Percentiles rank a stretch among this genome's conserved stretches.
phyloP scores from a whole-genome alignment of 2,797 vertebrate genomes.

The Macrochelys suwanniensis region DNA sequence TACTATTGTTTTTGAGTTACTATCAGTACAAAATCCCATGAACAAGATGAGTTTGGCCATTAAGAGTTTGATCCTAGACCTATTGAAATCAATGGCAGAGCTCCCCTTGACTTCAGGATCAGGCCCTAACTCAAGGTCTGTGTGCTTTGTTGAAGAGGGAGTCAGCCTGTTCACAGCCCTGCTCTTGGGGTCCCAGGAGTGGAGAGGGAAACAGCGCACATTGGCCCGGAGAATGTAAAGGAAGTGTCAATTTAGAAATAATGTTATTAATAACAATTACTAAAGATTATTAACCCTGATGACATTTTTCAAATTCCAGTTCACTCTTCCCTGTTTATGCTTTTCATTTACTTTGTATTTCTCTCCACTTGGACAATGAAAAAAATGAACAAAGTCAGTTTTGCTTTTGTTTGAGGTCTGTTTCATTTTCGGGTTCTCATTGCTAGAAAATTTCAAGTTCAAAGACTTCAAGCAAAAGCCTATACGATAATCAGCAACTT shows the following conservation, averaged over 20 bases:
- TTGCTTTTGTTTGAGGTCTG: not conserved
- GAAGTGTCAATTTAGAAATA: not conserved
- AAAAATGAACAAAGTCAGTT: not conserved
- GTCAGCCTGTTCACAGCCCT: not conserved
- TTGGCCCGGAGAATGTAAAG: not conserved
- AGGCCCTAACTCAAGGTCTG: not conserved
- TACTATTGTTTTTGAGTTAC: not conserved
- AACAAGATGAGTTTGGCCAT: not conserved
- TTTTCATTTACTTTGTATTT: not conserved
- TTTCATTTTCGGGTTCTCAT: not conserved
- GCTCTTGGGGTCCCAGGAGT: not conserved
- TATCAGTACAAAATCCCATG: not conserved
- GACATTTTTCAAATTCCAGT: not conserved
- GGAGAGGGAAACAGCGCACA: not conserved
- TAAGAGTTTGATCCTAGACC: conserved; percentile 23
- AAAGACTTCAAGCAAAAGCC: not conserved
- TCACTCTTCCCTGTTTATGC: not conserved
- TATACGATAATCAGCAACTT: not conserved
- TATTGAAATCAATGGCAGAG: not conserved
- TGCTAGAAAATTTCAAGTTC: not conserved
- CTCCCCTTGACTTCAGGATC: not conserved
- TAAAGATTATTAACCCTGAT: not conserved
- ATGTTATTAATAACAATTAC: not conserved
- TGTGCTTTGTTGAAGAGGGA: no score
- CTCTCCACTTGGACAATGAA: not conserved